Evolutionary conservation across 2,888 invertebrate species (phyloP).

Genomic region (Drosophila parthenogenetica): DNA sequence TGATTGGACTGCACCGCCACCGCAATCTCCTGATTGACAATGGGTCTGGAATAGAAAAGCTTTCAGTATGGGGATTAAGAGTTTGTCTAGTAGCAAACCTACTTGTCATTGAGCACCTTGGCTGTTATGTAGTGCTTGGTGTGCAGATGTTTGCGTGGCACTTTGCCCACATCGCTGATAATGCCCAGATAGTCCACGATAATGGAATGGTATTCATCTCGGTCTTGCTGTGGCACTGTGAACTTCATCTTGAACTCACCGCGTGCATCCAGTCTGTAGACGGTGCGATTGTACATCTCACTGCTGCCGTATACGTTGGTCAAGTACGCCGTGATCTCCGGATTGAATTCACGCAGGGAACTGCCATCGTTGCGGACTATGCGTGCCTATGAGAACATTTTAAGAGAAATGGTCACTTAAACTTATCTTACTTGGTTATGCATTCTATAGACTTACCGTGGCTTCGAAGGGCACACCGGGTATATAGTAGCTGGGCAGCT

Average conservation of each 20-base stretch:
- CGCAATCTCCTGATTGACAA: slow-evolving; percentile 90
- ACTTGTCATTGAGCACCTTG: slow-evolving; percentile 86
- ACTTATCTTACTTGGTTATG: too few species aligned
- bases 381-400: too few species aligned
- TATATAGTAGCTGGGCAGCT: slow-evolving; percentile 95
- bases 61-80: neutral
- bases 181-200: slow-evolving; percentile 90
- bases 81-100: slow-evolving; percentile 58
- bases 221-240: slow-evolving; percentile 81
- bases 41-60: slow-evolving; percentile 84
- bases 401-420: too few species aligned
- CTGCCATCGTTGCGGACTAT: slow-evolving; percentile 90
- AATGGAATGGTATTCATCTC: slow-evolving; percentile 83
- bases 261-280: slow-evolving; percentile 76
- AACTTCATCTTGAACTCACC: slow-evolving; percentile 84
- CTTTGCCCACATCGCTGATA: slow-evolving; percentile 84
- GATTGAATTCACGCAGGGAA: slow-evolving; percentile 87
- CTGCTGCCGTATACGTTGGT: slow-evolving; percentile 84
- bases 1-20: slow-evolving; percentile 92
- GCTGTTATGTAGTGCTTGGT: slow-evolving; percentile 84
- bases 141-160: slow-evolving; percentile 81
- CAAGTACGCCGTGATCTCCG: slow-evolving; percentile 86
- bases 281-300: slow-evolving; percentile 83
- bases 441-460: too few species aligned
- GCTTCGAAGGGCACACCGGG: slow-evolving; percentile 92